Conservation (phyloP, 2,113 vertebrate genomes). For the Columba janthina region DNA sequence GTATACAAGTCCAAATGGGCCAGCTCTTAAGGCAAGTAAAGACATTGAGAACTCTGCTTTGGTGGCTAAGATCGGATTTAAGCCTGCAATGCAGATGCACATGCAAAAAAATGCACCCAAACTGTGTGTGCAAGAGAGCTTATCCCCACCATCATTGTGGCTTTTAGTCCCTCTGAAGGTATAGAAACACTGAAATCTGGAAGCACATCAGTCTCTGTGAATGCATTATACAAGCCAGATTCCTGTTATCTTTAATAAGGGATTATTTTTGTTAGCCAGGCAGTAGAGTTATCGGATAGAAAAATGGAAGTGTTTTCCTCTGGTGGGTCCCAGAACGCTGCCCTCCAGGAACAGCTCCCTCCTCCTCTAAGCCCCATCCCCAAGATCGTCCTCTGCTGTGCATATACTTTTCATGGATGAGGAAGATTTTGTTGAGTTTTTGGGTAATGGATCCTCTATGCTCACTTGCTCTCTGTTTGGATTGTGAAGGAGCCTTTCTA, state of each 20-base stretch:
- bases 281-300: background rate
- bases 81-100: background rate
- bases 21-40: background rate
- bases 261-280: conserved; percentile 56
- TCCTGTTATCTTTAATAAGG: conserved; percentile 49
- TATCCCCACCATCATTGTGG: background rate
- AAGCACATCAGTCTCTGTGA: background rate
- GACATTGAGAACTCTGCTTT: background rate
- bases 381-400: background rate
- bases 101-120: background rate
- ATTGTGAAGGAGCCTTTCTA: conserved; percentile 58
- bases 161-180: background rate
- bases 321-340: background rate
- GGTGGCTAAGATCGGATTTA: background rate
- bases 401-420: conserved; percentile 58
- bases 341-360: conserved; percentile 21
- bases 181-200: background rate
- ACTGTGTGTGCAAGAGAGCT: background rate
- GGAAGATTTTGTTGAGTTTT: conserved; percentile 65
- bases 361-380: conserved; percentile 15
- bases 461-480: conserved; percentile 67
- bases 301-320: conserved; percentile 50
- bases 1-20: background rate
- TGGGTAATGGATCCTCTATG: conserved; percentile 68
- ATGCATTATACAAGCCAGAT: background rate